Conservation (phyloP, 2,888 invertebrate species). For the Barypeithes pellucidus region DNA sequence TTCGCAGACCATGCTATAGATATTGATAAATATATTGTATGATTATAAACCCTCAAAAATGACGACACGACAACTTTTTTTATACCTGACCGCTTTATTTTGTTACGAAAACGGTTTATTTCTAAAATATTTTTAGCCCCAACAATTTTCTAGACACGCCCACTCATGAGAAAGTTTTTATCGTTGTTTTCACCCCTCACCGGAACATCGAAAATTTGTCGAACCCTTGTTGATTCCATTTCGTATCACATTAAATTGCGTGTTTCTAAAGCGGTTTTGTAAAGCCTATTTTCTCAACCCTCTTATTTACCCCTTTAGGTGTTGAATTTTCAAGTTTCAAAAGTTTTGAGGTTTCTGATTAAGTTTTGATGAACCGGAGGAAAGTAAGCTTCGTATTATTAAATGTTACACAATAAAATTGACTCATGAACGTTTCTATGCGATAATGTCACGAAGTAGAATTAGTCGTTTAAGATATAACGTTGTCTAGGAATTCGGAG, state of each 20-base stretch:
- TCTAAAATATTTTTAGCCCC: too few relatives aligned
- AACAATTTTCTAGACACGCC: not conserved
- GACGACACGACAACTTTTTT: too few relatives aligned
- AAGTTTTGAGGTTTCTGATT: not conserved
- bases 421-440: too few relatives aligned
- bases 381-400: not conserved
- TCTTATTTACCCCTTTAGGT: not conserved
- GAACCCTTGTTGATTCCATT: not conserved
- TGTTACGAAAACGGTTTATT: too few relatives aligned
- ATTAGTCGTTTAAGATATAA: too few relatives aligned
- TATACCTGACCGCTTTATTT: too few relatives aligned
- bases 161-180: not conserved
- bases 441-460: too few relatives aligned
- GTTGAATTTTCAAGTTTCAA: not conserved
- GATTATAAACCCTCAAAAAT: too few relatives aligned
- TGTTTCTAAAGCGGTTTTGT: slow-evolving; percentile 3
- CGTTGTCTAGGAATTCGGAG: too few relatives aligned
- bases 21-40: too few relatives aligned
- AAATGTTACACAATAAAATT: not conserved
- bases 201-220: not conserved
- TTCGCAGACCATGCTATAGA: too few relatives aligned
- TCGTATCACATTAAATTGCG: not conserved
- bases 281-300: slow-evolving; percentile 1
- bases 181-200: not conserved
- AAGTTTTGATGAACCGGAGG: not conserved